Base-by-base conservation (phyloP, 2,113 vertebrate species). In the Macheiramphus alcinus region DNA sequence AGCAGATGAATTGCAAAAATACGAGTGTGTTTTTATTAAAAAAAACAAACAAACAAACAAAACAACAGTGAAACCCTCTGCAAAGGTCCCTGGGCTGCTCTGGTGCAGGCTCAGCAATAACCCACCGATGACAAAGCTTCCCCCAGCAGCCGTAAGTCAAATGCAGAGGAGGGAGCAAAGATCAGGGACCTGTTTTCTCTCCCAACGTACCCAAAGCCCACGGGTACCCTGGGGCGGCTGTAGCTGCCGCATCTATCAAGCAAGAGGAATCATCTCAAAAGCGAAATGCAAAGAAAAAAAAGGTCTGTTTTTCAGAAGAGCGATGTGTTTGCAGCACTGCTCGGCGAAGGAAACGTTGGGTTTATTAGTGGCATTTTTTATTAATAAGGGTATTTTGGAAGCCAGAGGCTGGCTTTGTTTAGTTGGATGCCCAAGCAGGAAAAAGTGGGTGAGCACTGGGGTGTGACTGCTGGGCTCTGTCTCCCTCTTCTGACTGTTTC, bases 311-410 rank as follows among this genome's bases (percentile, higher is more conserved):
- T 65, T 40, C 31, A 14, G 3, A 13, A 11, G 17, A 19, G 13
- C 3, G 0, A 42, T 3, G 9, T 32, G 13, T 29, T 63, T 26
- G 36, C 71, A 32, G 50, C 7, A 2, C 48, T 3, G 1, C 53
- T 80, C 0, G 0, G 34, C 0, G 2, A 10, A 22, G 34, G 63
- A 21, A n/a, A 10, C 2, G 1, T 15, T 1, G 22, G 16, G 2
- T 14, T 82, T 45, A 3, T 71, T 7, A 13, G 2, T 0, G 15
- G 3, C 0, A 0, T 2, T 43, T 23, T 38, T 8, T 27, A 2
- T 48, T 4, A 3, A 4, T 25, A 2, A 62, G 26, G 25, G 5
- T 6, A 0, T 55, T 45, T 31, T 15, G 27, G 81, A 15, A 50
- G 36, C 16, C 1, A 4, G 53, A 53, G 61, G 11, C 16, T 14